Evolutionary conservation across 2,888 invertebrate genomes (phyloP), one percentile per base, ranked within the genome.

Genomic region (Malthinus seriepunctatus): DNA sequence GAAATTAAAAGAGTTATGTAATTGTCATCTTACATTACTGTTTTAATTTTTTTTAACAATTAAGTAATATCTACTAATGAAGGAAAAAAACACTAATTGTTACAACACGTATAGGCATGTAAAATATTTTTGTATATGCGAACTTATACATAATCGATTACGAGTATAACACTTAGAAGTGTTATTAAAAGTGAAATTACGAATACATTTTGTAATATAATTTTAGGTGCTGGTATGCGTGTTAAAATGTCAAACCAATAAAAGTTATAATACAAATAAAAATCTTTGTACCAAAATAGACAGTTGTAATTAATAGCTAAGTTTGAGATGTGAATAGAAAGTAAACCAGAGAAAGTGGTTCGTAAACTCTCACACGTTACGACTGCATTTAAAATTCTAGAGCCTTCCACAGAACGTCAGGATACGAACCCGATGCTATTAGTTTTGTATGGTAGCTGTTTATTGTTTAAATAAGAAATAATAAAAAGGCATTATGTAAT

Each of bases 271-370:
- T 51, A 32, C 32, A 51, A 39, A 23, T 12, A 32, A 42, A 47
- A 14, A 42, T 39, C 42, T 12, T 42, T 14, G 31, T 33, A 52
- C 33, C 33, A 44, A 52, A 52, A 52, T 52, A 52, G 52, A 42
- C 42, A 34, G 52, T 38, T 46, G 47, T 47, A 53, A 53, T 51
- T 47, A 57, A 57, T 47, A 51, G 51, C 51, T 10, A 51, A 42
- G 3, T 23, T 23, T 23, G 52, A 52, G 58, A 58, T 52, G 52
- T 47, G 59, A 51, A 55, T 65, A 64, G 66, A 66, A 66, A 66
- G 66, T 62, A 52, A 59, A 39, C 45, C 56, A 51, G 66, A 63
- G 66, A 66, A 66, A 66, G 66, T 63, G 56, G 56, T 47, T 47
- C 35, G 33, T 45, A 62, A 23, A 60, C 64, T 62, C 62, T 62